Base-by-base conservation (phyloP, 2,113 vertebrate genomes). In the Ceyx melanurus region DNA sequence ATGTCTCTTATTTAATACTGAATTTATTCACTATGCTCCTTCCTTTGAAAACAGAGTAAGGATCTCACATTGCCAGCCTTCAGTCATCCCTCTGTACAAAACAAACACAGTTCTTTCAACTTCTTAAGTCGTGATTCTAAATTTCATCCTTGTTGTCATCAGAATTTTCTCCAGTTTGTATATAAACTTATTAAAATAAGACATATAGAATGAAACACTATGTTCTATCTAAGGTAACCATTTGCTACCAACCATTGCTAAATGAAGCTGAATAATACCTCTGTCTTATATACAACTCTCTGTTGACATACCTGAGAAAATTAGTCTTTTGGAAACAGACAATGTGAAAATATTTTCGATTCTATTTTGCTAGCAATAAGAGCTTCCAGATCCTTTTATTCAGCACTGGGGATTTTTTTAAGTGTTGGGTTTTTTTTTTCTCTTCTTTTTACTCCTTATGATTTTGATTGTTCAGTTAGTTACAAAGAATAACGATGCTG, bases 341-440 rank as follows among this genome's bases (percentile, higher is more conserved):
- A 82, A 40, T 0, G 0, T 8, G 12, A 26, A 57, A 60, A 60
- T 19, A 45, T 64, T 93, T 90, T 72, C 0, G 0, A 19, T 67
- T 64, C n/a, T 72, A 26, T 64, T 56, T 92, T 19, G 6, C n/a
- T 82, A 48, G 16, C 43, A 72, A 26, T 71, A 33, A 67, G 26
- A 93, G 48, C 22, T 88, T 88, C 13, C 13, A 46, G 28, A 54
- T 46, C 5, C 13, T 75, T 90, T 89, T 60, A 93, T 74, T 90
- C 28, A 40, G 14, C 31, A 46, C 28, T 77, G 3, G 7, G 11
- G 53, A 50, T 8, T 66, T 50, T 56, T 40, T 17, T 1, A 33
- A 10, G 29, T 28, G 6, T 2, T 3, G 21, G 6, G 10, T 17
- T 18, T 31, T 43, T 9, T 5, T 1, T 4, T 0, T 0, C 4